Evolutionary conservation across 2,888 invertebrate species (phyloP).

Genomic region (Andrena dorsata): DNA sequence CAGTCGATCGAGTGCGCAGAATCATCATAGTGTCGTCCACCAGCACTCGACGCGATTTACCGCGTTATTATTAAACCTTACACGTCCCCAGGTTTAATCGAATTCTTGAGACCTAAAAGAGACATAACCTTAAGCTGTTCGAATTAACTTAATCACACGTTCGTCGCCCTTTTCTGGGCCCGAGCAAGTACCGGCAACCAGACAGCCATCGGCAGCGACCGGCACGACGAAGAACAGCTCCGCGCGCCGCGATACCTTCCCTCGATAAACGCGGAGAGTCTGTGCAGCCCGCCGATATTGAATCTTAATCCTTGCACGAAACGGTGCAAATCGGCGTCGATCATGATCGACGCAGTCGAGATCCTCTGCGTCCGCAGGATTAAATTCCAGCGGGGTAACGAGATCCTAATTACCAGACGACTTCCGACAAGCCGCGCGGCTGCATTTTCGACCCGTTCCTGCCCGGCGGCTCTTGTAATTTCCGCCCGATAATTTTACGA

Average conservation of each 20-base stretch:
- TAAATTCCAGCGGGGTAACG: slow-evolving; percentile 61
- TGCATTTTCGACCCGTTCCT: slow-evolving; percentile 37
- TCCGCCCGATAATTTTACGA: slow-evolving; percentile 67
- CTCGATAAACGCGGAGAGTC: slow-evolving; percentile 17
- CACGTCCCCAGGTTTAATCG: slow-evolving; percentile 6
- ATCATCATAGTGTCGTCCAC: slow-evolving; percentile 5
- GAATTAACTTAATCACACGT: slow-evolving; percentile 45
- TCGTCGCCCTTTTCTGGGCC: not conserved
- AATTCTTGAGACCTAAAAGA: not conserved
- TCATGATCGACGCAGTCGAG: slow-evolving; percentile 37
- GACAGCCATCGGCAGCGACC: slow-evolving; percentile 1
- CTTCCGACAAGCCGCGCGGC: slow-evolving; percentile 56
- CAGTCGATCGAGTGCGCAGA: slow-evolving; percentile 6
- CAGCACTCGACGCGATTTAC: slow-evolving; percentile 38
- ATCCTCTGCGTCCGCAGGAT: slow-evolving; percentile 40
- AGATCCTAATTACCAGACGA: slow-evolving; percentile 66
- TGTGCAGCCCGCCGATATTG: slow-evolving; percentile 45
- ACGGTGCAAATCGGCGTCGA: slow-evolving; percentile 44
- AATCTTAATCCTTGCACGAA: slow-evolving; percentile 55
- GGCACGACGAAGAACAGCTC: slow-evolving; percentile 22
- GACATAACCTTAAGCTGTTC: slow-evolving; percentile 23
- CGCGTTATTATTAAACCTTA: slow-evolving; percentile 32
- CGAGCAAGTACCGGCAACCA: not conserved
- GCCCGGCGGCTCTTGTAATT: slow-evolving; percentile 59
- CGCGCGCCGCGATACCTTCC: slow-evolving; percentile 14